Evolutionary conservation across 2,797 vertebrate genomes (phyloP).

Genomic region (Vultur gryphus): DNA sequence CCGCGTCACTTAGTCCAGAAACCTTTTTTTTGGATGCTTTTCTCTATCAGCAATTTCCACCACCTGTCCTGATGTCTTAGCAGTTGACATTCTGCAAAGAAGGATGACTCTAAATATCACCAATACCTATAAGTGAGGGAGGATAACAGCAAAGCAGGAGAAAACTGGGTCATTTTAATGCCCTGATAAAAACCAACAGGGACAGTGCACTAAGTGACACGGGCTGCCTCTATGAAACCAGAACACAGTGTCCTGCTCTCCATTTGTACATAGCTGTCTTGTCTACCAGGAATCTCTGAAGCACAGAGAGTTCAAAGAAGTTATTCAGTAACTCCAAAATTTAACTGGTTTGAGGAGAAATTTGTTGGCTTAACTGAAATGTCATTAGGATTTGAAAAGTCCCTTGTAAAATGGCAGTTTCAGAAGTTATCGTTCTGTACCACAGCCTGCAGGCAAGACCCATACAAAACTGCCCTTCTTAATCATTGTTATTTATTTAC

Average conservation of each 20-base stretch:
- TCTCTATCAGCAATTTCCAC: neutral
- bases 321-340: neutral
- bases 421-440: neutral
- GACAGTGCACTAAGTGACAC: neutral
- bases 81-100: neutral
- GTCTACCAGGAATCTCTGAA: neutral
- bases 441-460: neutral
- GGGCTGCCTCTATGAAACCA: constrained; percentile 16
- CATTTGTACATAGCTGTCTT: neutral
- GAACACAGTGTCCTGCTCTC: neutral
- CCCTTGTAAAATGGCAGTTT: neutral
- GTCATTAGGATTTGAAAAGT: neutral
- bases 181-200: constrained; percentile 36
- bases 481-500: neutral
- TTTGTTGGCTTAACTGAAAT: neutral
- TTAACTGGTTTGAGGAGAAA: neutral
- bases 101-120: neutral
- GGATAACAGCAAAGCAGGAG: neutral
- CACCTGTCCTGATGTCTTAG: neutral
- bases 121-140: neutral
- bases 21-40: neutral
- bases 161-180: constrained; percentile 36
- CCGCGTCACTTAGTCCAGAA: neutral
- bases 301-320: neutral
- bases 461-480: neutral